Evolutionary conservation across 2,888 invertebrate species (phyloP), one percentile per base, ranked within the genome.

Genomic region (Falcaria lacertinaria): DNA sequence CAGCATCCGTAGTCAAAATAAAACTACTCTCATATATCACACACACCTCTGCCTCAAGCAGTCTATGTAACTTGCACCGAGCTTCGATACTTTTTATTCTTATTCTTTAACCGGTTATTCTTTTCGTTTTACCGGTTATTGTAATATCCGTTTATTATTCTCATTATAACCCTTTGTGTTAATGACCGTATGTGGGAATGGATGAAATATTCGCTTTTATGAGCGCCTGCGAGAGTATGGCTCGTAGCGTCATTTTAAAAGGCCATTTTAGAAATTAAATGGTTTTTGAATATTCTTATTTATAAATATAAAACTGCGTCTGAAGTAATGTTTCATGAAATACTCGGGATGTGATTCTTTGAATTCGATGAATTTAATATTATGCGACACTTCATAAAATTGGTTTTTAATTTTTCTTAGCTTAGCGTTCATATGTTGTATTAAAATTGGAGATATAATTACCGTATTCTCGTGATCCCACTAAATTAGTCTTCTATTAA

Each of bases 141-240:
- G 66, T 64, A 68, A 72, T 72, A 69, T 67, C 66, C 50, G 65
- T 67, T 68, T 69, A 72, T 69, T 71, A 70, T 64, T 60, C 64
- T 70, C 64, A 72, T 74, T 74, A 74, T 69, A 70, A 61, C 61
- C 65, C 52, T 66, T 63, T 63, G 62, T 62, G 60, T 68, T 72
- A 70, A 73, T 66, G 68, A 59, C 60, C 45, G 44, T 39, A 39
- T 41, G 37, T 15, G 25, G 37, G 22, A 37, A 37, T 37, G 19
- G 14, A 4, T 22, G 16, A 22, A 25, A 15, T 37, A 37, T 22
- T 37, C 37, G 14, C 22, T 25, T 15, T 17, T 14, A 37, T 8
- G 14, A 22, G 19, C 25, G 22, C 22, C 37, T 37, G 36, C 36
- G 11, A 22, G 22, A 7, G 5, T 22, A 22, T 11, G 11, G 28